Conservation (phyloP, 2,888 invertebrate species). For the Drosophila setosimentum region DNA sequence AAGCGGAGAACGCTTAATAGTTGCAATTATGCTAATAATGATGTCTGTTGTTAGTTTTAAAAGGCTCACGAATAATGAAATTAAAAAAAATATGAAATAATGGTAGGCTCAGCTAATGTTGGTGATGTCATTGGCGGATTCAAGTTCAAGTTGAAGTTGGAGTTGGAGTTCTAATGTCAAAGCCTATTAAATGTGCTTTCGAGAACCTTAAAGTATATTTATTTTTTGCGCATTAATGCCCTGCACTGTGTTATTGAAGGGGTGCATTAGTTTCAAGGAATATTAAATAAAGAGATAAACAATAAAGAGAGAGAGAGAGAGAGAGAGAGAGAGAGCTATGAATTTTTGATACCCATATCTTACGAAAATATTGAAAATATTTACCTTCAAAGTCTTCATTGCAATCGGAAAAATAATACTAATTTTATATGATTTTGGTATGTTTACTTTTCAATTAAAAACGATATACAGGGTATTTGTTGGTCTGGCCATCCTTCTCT, state of each 20-base stretch:
- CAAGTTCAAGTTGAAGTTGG: conserved; percentile 28
- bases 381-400: not conserved
- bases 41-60: conserved; percentile 23
- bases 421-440: not conserved
- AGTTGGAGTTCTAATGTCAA: conserved; percentile 48
- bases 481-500: not conserved
- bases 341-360: not conserved
- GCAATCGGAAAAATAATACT: not conserved
- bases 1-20: conserved; percentile 26
- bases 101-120: conserved; percentile 52
- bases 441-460: not conserved
- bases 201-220: conserved; percentile 30
- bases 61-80: conserved; percentile 63
- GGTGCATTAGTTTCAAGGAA: not conserved
- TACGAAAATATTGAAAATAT: too few relatives aligned
- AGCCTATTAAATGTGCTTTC: conserved; percentile 58
- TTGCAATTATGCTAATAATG: conserved; percentile 54
- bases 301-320: too few relatives aligned
- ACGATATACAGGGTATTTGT: not conserved
- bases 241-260: not conserved
- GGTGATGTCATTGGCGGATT: conserved; percentile 55
- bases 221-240: not conserved
- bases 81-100: conserved; percentile 46
- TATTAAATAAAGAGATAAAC: too few relatives aligned
- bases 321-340: not conserved